phyloP scores from a whole-genome alignment of 2,113 vertebrate species.

The Sinocyclocheilus rhinocerous region DNA sequence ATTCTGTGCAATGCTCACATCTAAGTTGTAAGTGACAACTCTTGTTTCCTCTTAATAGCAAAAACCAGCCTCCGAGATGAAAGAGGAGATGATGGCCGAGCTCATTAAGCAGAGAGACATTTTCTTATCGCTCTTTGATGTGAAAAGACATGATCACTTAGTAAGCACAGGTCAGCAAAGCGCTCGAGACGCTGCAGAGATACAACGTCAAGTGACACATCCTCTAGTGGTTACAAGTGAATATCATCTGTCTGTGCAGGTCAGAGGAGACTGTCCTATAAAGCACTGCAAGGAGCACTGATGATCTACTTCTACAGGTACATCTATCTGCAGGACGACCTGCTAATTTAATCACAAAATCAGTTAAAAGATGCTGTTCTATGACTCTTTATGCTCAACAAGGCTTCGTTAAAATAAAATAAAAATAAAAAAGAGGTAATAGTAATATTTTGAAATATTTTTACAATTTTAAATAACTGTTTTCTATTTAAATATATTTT shows the following conservation, averaged over 20 bases:
- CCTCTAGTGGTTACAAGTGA: background rate
- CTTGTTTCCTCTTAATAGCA: conserved; percentile 51
- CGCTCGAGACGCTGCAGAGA: background rate
- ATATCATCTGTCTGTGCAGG: conserved; percentile 68
- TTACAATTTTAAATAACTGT: background rate
- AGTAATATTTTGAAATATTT: background rate
- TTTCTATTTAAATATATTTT: background rate
- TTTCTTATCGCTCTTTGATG: conserved; percentile 89
- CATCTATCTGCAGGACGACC: background rate
- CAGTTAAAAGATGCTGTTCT: background rate
- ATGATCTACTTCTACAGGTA: conserved; percentile 99
- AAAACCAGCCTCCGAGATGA: conserved; percentile 84
- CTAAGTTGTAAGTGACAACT: background rate
- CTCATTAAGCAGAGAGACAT: conserved; percentile 84
- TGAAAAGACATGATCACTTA: conserved; percentile 90
- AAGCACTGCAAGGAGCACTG: conserved; percentile 88
- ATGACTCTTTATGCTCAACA: background rate
- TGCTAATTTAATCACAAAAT: background rate
- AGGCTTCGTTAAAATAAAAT: background rate
- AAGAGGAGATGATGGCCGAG: conserved; percentile 84
- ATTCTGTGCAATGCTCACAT: background rate
- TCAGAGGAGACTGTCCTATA: conserved; percentile 85
- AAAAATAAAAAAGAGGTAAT: background rate
- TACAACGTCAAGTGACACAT: background rate
- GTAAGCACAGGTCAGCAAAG: conserved; percentile 83